These are phyloP conservation scores for Planiliza haematocheilus DNA, from an alignment of 2,113 vertebrate genomes.

Conservation along the genomic window DNA sequence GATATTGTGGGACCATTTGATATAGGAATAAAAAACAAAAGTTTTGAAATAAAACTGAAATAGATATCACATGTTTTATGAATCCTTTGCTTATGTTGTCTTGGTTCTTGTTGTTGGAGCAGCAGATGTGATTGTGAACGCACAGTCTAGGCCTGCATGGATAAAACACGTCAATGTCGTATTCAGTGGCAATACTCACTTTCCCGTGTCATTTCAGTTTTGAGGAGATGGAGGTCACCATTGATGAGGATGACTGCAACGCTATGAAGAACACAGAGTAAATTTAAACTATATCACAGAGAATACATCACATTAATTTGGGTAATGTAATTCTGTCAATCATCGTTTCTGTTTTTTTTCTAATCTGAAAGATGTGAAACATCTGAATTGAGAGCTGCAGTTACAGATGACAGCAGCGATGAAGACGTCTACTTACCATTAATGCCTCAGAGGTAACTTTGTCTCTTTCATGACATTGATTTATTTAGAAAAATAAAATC, in stretches of 20 bases:
- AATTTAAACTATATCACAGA: not conserved
- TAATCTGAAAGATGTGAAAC: constrained; percentile 5
- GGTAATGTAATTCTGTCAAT: not conserved
- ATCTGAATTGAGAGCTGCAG: not conserved
- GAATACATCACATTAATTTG: not conserved
- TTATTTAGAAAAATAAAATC: too few species aligned
- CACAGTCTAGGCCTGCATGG: too few species aligned
- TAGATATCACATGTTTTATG: too few species aligned
- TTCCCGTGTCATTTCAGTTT: constrained; percentile 10
- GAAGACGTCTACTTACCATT: constrained; percentile 16
- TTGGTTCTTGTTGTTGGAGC: too few species aligned
- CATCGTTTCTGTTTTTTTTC: not conserved
- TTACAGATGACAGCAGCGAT: constrained; percentile 5
- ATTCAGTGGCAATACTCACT: not conserved
- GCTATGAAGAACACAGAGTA: constrained; percentile 15
- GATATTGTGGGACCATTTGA: too few species aligned
- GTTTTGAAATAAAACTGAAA: too few species aligned
- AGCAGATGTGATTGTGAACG: too few species aligned
- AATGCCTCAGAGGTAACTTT: constrained; percentile 16
- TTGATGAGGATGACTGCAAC: not conserved
- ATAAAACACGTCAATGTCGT: too few species aligned
- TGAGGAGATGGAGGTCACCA: constrained; percentile 35
- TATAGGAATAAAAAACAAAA: too few species aligned
- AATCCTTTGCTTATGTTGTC: too few species aligned
- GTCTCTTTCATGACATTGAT: too few species aligned